Evolutionary conservation across 2,113 vertebrate genomes (phyloP).

Genomic region (Hippocampus zosterae): DNA sequence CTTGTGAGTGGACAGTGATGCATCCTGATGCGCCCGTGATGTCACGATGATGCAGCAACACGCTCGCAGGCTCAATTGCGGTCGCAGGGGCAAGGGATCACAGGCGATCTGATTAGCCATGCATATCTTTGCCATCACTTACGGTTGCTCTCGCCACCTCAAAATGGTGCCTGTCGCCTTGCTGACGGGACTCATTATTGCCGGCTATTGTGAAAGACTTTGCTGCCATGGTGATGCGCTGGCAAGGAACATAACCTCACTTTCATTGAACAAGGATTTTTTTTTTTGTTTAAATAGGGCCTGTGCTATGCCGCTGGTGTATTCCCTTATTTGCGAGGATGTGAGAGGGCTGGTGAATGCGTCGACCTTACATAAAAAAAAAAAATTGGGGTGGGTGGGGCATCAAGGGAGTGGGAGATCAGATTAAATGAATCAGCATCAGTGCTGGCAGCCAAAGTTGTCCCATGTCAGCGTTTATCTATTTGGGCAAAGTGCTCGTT

Average conservation of each 20-base stretch:
- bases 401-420: background rate
- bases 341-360: background rate
- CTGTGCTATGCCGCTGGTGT: constrained; percentile 1
- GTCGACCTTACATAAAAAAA: constrained; percentile 20
- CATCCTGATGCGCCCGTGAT: background rate
- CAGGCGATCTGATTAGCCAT: constrained; percentile 3
- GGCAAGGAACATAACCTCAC: background rate
- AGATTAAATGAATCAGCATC: constrained; percentile 15
- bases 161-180: constrained; percentile 34
- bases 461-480: constrained; percentile 56
- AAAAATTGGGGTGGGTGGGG: no score
- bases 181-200: constrained; percentile 17
- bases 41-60: background rate
- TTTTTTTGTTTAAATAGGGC: background rate
- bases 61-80: constrained; percentile 2
- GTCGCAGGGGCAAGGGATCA: constrained; percentile 2
- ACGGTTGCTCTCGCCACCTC: constrained; percentile 32
- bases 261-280: background rate
- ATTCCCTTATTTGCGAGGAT: background rate
- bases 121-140: constrained; percentile 17
- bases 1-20: background rate
- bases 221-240: constrained; percentile 23
- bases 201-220: constrained; percentile 20
- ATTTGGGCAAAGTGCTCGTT: constrained; percentile 39
- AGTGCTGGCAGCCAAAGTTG: constrained; percentile 10